These are phyloP conservation scores for Psilanteris sp. DNA, from an alignment of 1,140 invertebrate species.

Conservation along the genomic window DNA sequence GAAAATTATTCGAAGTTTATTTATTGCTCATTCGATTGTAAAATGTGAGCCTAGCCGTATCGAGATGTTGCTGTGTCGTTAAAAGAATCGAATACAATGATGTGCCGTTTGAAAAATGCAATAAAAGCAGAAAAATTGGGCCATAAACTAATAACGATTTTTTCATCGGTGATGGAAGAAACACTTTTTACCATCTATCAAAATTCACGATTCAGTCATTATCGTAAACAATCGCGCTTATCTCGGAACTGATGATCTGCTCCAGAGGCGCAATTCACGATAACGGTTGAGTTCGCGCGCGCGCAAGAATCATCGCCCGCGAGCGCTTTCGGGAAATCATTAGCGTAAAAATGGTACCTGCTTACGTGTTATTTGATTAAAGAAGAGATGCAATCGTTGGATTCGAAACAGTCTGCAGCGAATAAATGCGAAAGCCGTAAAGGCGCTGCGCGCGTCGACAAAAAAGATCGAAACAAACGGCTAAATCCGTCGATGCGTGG, in stretches of 20 bases:
- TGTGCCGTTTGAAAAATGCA: too few relatives aligned
- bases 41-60: too few relatives aligned
- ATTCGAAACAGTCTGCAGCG: too few relatives aligned
- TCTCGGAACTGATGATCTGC: constrained; percentile 1
- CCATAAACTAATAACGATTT: too few relatives aligned
- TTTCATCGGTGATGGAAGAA: too few relatives aligned
- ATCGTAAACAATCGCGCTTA: constrained; percentile 26
- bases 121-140: too few relatives aligned
- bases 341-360: constrained; percentile 28
- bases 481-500: constrained; percentile 48
- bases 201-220: constrained; percentile 20
- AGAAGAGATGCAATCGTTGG: not conserved
- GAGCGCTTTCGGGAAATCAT: constrained; percentile 28
- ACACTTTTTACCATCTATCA: constrained; percentile 15
- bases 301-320: constrained; percentile 2
- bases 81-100: too few relatives aligned
- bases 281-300: constrained; percentile 10
- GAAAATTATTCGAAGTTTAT: too few relatives aligned
- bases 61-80: too few relatives aligned
- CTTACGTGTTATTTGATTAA: constrained; percentile 26
- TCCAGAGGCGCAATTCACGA: constrained; percentile 12
- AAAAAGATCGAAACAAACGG: constrained; percentile 42
- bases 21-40: too few relatives aligned
- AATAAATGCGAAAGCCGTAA: constrained; percentile 46
- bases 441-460: constrained; percentile 39